A percentile compares a stretch with the other conserved stretches of the same genome.
Evolutionary conservation across 2,888 invertebrate genomes (phyloP).

Genomic region (Aphodius sticticus): DNA sequence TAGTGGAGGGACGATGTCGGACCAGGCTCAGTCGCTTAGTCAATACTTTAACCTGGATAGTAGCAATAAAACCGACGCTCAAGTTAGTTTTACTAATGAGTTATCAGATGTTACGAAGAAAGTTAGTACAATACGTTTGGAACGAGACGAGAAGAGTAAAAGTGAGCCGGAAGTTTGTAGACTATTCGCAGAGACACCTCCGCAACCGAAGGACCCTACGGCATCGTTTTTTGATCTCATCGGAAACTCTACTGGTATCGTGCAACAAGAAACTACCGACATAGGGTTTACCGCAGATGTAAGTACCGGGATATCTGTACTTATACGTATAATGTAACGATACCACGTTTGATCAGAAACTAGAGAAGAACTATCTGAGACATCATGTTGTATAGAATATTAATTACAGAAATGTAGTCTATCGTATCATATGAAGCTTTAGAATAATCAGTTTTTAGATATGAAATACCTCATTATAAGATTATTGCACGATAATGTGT

Average conservation of each 20-base stretch:
- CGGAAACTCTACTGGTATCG: conserved; percentile 48
- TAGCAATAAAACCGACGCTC: conserved; percentile 42
- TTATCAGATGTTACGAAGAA: conserved; percentile 48
- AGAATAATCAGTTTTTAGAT: too few relatives aligned
- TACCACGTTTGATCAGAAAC: neutral
- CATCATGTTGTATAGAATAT: too few relatives aligned
- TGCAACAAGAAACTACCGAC: conserved; percentile 34
- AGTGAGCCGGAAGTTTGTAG: conserved; percentile 61
- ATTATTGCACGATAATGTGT: too few relatives aligned
- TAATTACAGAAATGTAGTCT: too few relatives aligned
- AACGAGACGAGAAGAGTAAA: conserved; percentile 39
- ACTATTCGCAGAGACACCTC: conserved; percentile 59
- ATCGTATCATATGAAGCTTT: too few relatives aligned
- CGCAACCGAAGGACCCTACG: conserved; percentile 57
- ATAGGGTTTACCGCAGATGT: conserved; percentile 41
- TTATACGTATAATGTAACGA: neutral
- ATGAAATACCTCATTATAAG: too few relatives aligned
- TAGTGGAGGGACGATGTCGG: conserved; percentile 46
- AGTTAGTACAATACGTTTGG: conserved; percentile 45
- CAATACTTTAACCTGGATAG: conserved; percentile 62
- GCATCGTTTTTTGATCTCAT: conserved; percentile 62
- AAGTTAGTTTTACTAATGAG: conserved; percentile 48
- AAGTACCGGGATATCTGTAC: conserved; percentile 25
- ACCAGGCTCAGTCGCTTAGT: conserved; percentile 65
- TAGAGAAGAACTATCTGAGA: too few relatives aligned